phyloP scores from a whole-genome alignment of 2,888 invertebrate genomes.

The Andrena marginata region DNA sequence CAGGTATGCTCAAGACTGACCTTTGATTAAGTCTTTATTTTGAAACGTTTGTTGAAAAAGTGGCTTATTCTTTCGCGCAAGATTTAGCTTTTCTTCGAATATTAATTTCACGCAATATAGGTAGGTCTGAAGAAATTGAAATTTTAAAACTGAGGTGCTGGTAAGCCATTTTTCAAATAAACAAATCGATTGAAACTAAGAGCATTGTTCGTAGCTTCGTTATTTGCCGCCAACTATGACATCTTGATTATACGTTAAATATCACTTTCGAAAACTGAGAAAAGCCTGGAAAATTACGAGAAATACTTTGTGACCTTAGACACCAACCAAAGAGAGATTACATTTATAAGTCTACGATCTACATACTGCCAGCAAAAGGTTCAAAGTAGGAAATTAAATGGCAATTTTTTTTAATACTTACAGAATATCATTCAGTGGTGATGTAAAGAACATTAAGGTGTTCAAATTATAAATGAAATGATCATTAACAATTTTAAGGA shows the following conservation, averaged over 20 bases:
- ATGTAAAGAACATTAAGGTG: conserved; percentile 7
- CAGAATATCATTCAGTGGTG: conserved; percentile 12
- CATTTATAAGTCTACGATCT: neutral
- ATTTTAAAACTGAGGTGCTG: conserved; percentile 10
- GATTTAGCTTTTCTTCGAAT: neutral
- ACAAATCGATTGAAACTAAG: neutral
- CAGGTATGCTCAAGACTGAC: conserved; percentile 75
- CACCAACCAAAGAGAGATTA: conserved; percentile 24
- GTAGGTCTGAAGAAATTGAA: neutral
- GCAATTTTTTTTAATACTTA: conserved; percentile 23
- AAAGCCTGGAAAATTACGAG: neutral
- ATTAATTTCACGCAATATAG: conserved; percentile 4
- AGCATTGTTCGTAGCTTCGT: conserved; percentile 19
- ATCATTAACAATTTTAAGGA: neutral
- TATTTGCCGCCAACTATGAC: conserved; percentile 2
- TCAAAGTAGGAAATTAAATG: conserved; percentile 17
- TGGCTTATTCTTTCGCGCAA: conserved; percentile 17
- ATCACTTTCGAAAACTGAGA: neutral
- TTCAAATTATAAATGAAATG: neutral
- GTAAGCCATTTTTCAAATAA: conserved; percentile 42
- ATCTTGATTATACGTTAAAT: neutral
- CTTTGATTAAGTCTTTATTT: conserved; percentile 23
- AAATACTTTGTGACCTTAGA: conserved; percentile 7
- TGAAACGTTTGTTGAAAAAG: conserved; percentile 34
- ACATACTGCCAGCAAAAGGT: conserved; percentile 48